Base-by-base conservation (phyloP, 2,113 vertebrate genomes). In the Microtus ochrogaster region DNA sequence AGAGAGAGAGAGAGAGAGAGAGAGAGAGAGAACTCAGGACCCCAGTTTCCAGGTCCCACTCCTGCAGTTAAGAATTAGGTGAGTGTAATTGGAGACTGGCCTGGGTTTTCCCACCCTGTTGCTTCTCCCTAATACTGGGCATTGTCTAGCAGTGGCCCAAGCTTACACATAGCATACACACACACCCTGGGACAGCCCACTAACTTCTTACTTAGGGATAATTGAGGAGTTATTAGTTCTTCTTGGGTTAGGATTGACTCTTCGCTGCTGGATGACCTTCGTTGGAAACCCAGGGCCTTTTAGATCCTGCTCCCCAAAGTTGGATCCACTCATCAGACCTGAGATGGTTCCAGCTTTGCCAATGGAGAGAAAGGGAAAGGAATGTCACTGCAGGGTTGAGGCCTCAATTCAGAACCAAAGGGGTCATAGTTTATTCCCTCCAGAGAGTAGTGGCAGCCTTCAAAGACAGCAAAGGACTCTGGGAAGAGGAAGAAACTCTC, bases 371-470 rank as follows among this genome's bases (percentile, higher is more conserved):
- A 93, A 91, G 63, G 61, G n/a, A 91, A 91, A 81, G 33, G 36
- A 74, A 87, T 68, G 58, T 68, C 19, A 2, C 36, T 70, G 36
- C 17, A 65, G 61, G 39, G 21, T n/a, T 88, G 90, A 93, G 76
- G 63, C 83, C 93, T 26, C 82, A 41, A n/a, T 95, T 91, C 88
- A 95, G 94, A 92, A 72, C 52, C 92, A 94, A 19, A 28, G 10
- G 49, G 93, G 91, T 97, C 94, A 95, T 73, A 96, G 89, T 92
- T 97, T 85, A 95, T 26, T 79, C 22, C 9, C 74, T 44, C 61
- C 93, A 83, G 88, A 63, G 65, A 82, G 55, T 76, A 73, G 89
- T 85, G 16, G 68, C 44, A 92, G 94, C 95, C 74, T 55, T 49
- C 13, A 58, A 92, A 61, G 73, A 92, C 81, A 91, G 92, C 87